Conservation (phyloP, 2,888 invertebrate species). For the Syrphus vitripennis region DNA sequence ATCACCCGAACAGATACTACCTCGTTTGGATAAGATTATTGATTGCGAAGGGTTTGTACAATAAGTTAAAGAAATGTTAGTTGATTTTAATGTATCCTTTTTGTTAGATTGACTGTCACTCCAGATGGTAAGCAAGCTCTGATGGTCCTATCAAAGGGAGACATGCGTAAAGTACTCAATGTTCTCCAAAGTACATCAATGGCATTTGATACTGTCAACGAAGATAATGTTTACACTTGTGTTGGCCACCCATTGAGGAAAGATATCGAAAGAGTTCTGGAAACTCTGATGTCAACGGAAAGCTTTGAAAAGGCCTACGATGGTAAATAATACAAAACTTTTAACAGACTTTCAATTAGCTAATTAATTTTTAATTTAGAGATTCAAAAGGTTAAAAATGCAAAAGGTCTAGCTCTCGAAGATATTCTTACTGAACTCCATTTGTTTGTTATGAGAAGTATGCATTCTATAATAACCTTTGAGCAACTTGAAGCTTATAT, state of each 20-base stretch:
- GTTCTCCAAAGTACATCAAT: slow-evolving; percentile 97
- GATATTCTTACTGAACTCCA: slow-evolving; percentile 97
- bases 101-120: slow-evolving; percentile 88
- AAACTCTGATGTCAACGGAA: slow-evolving; percentile 85
- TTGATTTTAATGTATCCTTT: not conserved
- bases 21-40: slow-evolving; percentile 92
- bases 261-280: slow-evolving; percentile 94
- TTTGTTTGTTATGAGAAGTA: slow-evolving; percentile 92
- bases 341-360: not conserved
- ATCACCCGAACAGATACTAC: slow-evolving; percentile 91
- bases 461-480: slow-evolving; percentile 75
- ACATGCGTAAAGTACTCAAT: slow-evolving; percentile 98
- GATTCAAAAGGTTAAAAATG: slow-evolving; percentile 91
- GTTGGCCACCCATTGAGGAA: slow-evolving; percentile 96
- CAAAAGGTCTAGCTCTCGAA: slow-evolving; percentile 94
- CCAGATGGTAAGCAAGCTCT: slow-evolving; percentile 95
- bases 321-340: slow-evolving; percentile 72
- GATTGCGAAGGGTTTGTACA: slow-evolving; percentile 87
- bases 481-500: not conserved
- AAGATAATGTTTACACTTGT: slow-evolving; percentile 95
- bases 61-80: not conserved
- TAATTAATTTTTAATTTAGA: slow-evolving; percentile 80
- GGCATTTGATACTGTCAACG: slow-evolving; percentile 93
- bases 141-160: slow-evolving; percentile 94
- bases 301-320: slow-evolving; percentile 78